Percentiles rank a stretch among this genome's conserved stretches.
Evolutionary conservation across 2,113 vertebrate species (phyloP).

Genomic region (Scolopax mira): DNA sequence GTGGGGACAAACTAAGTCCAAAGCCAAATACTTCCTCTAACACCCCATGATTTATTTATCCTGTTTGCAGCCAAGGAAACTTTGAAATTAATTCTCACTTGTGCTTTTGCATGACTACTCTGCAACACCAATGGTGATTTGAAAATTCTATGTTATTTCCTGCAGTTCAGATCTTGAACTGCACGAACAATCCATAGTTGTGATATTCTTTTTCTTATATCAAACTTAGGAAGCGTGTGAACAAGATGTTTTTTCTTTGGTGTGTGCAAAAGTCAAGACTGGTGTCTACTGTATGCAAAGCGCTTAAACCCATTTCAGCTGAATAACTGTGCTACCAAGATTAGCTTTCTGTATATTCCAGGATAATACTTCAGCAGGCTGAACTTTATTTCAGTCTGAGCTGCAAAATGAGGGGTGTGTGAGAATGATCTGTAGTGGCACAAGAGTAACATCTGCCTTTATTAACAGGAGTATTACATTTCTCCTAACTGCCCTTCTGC

Average conservation of each 20-base stretch:
- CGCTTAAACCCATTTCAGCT: neutral
- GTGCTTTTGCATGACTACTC: neutral
- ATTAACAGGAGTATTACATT: neutral
- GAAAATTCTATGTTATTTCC: neutral
- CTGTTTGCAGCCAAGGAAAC: neutral
- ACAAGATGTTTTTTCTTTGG: neutral
- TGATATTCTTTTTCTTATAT: neutral
- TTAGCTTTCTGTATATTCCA: neutral
- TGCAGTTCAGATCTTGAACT: neutral
- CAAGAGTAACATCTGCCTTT: neutral
- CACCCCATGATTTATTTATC: neutral
- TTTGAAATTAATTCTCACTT: neutral
- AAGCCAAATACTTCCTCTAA: neutral
- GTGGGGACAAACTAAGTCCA: neutral
- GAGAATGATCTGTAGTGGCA: neutral
- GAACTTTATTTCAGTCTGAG: neutral
- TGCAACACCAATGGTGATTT: neutral
- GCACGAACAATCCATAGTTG: neutral
- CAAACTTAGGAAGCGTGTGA: neutral
- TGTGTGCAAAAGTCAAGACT: neutral
- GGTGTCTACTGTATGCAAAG: neutral
- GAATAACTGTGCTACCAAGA: neutral
- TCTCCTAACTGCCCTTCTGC: neutral
- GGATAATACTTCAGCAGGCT: neutral
- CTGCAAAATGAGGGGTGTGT: neutral